These are phyloP conservation scores for Erythrocercus mccallii DNA, from an alignment of 2,113 vertebrate species.

Conservation along the genomic window DNA sequence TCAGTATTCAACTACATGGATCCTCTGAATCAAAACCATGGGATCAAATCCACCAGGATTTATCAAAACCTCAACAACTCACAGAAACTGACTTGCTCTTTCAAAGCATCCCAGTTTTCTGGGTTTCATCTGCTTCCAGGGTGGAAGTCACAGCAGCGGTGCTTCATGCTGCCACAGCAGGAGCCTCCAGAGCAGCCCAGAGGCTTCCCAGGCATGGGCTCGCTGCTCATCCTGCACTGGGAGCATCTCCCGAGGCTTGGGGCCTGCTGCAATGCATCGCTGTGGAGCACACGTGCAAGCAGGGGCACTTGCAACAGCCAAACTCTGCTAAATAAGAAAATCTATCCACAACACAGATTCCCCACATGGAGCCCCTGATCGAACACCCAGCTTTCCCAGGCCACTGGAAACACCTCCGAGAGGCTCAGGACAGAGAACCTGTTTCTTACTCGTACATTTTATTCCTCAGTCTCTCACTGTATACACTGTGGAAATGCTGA, in stretches of 20 bases:
- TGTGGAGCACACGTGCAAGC: background rate
- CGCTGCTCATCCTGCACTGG: background rate
- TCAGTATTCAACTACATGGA: background rate
- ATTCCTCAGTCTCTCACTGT: background rate
- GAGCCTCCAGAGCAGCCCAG: background rate
- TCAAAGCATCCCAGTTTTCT: background rate
- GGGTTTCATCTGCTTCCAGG: background rate
- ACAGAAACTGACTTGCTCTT: background rate
- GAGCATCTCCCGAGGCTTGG: fast-evolving
- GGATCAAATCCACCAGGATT: background rate
- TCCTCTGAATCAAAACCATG: background rate
- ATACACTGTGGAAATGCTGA: fast-evolving
- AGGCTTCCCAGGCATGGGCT: background rate
- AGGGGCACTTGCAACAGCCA: background rate
- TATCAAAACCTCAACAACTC: background rate
- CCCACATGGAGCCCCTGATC: no score
- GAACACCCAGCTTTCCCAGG: background rate
- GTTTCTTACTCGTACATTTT: background rate
- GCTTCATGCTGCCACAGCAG: background rate
- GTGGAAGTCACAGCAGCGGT: background rate
- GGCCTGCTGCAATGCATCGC: background rate
- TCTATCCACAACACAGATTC: background rate
- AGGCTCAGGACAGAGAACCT: background rate
- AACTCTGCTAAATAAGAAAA: background rate
- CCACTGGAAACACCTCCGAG: background rate